Evolutionary conservation across 2,888 invertebrate species (phyloP).

Genomic region (Aphidoletes aphidimyza): DNA sequence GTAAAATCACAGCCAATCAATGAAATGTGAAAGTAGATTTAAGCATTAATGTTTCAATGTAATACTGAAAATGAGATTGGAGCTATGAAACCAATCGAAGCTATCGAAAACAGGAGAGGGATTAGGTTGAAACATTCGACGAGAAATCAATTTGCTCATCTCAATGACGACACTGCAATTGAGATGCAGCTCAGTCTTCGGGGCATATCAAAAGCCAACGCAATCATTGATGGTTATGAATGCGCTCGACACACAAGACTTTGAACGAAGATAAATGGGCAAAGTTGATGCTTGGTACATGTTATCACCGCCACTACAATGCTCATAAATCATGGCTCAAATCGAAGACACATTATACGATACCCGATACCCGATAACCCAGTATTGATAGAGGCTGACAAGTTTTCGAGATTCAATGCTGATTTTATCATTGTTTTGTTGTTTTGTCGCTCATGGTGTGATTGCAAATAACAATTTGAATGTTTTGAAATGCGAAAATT

Average conservation of each 20-base stretch:
- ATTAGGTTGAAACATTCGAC: background rate
- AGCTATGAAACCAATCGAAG: slow-evolving; percentile 35
- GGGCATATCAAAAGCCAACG: background rate
- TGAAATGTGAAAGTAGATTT: background rate
- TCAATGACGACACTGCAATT: background rate
- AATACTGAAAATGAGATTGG: background rate
- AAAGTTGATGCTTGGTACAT: background rate
- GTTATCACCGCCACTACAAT: background rate
- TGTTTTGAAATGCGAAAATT: background rate
- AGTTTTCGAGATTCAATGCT: slow-evolving; percentile 3
- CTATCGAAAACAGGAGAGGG: too few relatives aligned
- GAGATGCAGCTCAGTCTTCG: background rate
- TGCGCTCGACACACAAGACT: background rate
- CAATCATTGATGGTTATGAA: background rate
- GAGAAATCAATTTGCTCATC: slow-evolving; percentile 9
- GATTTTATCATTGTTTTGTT: slow-evolving; percentile 28
- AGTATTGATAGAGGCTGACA: background rate
- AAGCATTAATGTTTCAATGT: background rate
- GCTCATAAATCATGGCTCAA: background rate
- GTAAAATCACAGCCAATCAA: background rate
- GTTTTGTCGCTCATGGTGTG: slow-evolving; percentile 1
- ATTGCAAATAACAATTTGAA: background rate
- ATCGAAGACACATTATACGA: background rate
- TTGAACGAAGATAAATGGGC: slow-evolving; percentile 5
- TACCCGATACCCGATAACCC: background rate